A percentile compares a stretch with the other conserved stretches of the same genome.
phyloP scores from a whole-genome alignment of 1,140 invertebrate genomes.

The Cyclina sinensis region DNA sequence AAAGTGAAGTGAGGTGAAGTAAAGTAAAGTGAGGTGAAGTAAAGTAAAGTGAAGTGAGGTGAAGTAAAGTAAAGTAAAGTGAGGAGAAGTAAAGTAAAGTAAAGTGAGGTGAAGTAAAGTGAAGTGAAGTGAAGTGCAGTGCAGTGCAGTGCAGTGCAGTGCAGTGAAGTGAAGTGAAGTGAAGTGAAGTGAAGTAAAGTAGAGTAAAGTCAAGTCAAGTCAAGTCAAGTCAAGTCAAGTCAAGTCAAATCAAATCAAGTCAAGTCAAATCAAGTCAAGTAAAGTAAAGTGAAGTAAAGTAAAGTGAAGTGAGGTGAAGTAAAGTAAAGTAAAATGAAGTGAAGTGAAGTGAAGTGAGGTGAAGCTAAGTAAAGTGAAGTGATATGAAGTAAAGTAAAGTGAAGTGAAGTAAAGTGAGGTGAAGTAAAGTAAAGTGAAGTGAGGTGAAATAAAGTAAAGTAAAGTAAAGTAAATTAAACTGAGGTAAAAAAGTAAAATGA shows the following conservation, averaged over 20 bases:
- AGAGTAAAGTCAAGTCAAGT: not conserved
- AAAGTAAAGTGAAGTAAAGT: not conserved
- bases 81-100: no score
- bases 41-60: no score
- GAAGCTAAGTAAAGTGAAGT: no score
- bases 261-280: not conserved
- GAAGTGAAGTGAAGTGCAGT: slow-evolving; percentile 32
- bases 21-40: no score
- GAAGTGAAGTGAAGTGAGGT: not conserved
- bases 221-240: not conserved
- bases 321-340: not conserved
- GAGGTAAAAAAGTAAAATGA: no score
- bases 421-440: not conserved
- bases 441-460: not conserved
- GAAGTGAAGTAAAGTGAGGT: slow-evolving; percentile 1
- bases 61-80: no score
- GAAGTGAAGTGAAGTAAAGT: not conserved
- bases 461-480: no score
- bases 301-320: not conserved
- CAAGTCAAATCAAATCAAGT: not conserved
- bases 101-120: not conserved
- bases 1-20: no score
- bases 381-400: not conserved
- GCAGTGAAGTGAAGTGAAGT: slow-evolving; percentile 12
- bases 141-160: slow-evolving; percentile 2